Conservation (phyloP, 2,797 vertebrate species). For the Picus viridis region DNA sequence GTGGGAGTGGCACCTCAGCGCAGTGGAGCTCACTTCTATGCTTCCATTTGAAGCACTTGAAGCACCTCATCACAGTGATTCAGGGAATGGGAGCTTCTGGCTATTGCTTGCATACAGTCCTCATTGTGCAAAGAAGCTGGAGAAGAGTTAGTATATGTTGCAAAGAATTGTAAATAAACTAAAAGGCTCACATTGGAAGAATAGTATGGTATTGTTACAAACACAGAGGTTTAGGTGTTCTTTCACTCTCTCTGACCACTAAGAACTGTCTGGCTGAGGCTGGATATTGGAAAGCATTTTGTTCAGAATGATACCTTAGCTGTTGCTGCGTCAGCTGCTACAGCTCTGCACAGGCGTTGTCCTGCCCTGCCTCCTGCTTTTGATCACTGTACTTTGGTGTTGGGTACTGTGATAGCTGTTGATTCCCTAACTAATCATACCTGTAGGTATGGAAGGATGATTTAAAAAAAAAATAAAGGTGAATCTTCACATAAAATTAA, state of each 20-base stretch:
- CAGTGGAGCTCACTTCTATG: neutral
- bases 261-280: neutral
- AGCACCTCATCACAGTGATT: neutral
- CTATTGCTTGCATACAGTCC: fast-evolving
- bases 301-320: neutral
- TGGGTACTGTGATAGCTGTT: neutral
- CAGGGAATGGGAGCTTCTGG: neutral
- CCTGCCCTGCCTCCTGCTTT: neutral
- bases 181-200: neutral
- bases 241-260: neutral
- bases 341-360: neutral
- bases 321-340: neutral
- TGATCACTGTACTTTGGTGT: neutral
- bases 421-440: neutral
- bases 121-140: neutral
- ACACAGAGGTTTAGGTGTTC: neutral
- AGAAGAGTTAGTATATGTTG: neutral
- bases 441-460: neutral
- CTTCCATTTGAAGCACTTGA: neutral
- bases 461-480: neutral
- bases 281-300: neutral
- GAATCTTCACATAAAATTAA: neutral
- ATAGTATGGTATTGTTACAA: fast-evolving
- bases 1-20: neutral
- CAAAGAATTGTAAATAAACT: neutral